These are phyloP conservation scores for Ethmia dodecea DNA, from an alignment of 2,888 invertebrate species.

Conservation along the genomic window DNA sequence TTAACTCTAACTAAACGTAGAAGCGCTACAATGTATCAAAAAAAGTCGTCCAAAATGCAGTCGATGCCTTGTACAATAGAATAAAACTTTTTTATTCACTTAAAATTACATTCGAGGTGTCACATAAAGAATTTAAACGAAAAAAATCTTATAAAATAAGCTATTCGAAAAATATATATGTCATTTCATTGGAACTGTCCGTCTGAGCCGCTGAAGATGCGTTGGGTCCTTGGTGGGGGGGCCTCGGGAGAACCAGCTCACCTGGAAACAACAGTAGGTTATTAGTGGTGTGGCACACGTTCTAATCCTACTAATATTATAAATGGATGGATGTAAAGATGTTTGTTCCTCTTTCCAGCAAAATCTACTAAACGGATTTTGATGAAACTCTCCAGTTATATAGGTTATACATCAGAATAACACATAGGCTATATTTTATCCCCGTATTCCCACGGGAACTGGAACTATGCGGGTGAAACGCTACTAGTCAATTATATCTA, in stretches of 20 bases:
- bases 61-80: conserved; percentile 30
- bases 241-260: conserved; percentile 50
- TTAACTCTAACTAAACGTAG: conserved; percentile 32
- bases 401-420: no score
- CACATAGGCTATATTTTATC: no score
- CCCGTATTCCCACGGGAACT: no score
- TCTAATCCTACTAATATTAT: no score
- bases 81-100: conserved; percentile 49
- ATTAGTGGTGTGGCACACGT: not conserved
- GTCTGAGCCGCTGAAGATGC: conserved; percentile 47
- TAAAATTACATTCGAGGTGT: conserved; percentile 44
- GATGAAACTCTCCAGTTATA: no score
- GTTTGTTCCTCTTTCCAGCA: no score
- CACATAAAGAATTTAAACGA: conserved; percentile 33
- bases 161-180: conserved; percentile 21
- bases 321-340: no score
- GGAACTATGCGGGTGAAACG: no score
- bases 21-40: conserved; percentile 40
- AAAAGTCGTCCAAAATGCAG: conserved; percentile 24
- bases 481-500: no score
- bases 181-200: conserved; percentile 60
- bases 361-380: no score
- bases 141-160: conserved; percentile 36
- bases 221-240: conserved; percentile 36
- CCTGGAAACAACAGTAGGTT: conserved; percentile 27